These are phyloP conservation scores for Coleophora deauratella DNA, from an alignment of 2,888 invertebrate species.

Conservation along the genomic window DNA sequence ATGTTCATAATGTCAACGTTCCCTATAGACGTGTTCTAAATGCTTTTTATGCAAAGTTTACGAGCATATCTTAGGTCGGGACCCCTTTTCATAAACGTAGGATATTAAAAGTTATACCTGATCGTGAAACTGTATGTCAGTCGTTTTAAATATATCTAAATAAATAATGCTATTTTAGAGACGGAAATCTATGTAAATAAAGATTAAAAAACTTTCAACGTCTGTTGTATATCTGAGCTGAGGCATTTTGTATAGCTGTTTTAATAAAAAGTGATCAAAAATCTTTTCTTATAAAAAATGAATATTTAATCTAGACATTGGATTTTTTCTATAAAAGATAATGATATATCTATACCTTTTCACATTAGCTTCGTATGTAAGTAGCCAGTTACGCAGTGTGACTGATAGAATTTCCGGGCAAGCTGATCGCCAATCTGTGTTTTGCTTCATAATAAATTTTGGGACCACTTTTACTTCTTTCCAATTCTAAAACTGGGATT, in stretches of 20 bases:
- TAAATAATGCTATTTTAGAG: slow-evolving; percentile 48
- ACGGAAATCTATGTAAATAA: slow-evolving; percentile 56
- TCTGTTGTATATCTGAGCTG: slow-evolving; percentile 58
- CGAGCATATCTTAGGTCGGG: slow-evolving; percentile 35
- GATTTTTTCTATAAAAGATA: slow-evolving; percentile 27
- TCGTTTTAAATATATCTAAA: slow-evolving; percentile 14
- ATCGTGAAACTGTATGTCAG: slow-evolving; percentile 25
- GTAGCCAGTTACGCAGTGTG: slow-evolving; percentile 33
- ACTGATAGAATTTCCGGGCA: slow-evolving; percentile 30
- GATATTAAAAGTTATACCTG: slow-evolving; percentile 9
- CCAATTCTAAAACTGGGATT: slow-evolving; percentile 30
- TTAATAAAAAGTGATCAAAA: slow-evolving; percentile 31
- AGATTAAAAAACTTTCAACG: slow-evolving; percentile 33
- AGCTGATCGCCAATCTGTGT: slow-evolving; percentile 41
- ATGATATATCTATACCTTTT: slow-evolving; percentile 26
- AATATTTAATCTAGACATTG: slow-evolving; percentile 42
- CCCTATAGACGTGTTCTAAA: slow-evolving; percentile 5
- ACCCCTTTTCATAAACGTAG: slow-evolving; percentile 30
- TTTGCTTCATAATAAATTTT: slow-evolving; percentile 70
- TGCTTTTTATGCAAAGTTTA: slow-evolving; percentile 28
- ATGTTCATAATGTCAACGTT: slow-evolving; percentile 22
- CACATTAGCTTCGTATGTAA: slow-evolving; percentile 53
- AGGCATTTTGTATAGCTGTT: slow-evolving; percentile 67
- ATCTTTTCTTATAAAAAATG: slow-evolving; percentile 27
- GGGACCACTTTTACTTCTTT: slow-evolving; percentile 62